A percentile compares a stretch with the other conserved stretches of the same genome.
Conservation (phyloP, 1,140 invertebrate species). For the Drosophila suzukii region DNA sequence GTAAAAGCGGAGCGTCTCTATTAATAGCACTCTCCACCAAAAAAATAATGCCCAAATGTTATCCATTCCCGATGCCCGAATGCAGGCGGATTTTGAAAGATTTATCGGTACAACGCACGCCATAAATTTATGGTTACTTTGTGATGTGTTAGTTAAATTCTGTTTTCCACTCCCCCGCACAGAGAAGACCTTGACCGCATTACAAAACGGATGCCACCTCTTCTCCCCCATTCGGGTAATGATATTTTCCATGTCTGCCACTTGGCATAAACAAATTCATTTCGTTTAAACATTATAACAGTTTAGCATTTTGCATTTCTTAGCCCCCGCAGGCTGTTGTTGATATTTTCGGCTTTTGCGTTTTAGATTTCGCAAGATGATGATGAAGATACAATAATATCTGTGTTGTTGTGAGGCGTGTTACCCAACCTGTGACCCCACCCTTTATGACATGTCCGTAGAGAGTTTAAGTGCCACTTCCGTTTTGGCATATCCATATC, state of each 20-base stretch:
- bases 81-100: constrained; percentile 46
- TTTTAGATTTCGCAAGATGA: constrained; percentile 20
- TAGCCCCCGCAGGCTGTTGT: constrained; percentile 13
- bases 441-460: constrained; percentile 3
- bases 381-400: constrained; percentile 1
- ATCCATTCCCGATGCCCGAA: constrained; percentile 26
- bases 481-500: constrained; percentile 31
- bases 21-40: constrained; percentile 26
- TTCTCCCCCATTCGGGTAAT: constrained; percentile 35
- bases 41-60: constrained; percentile 34
- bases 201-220: constrained; percentile 35
- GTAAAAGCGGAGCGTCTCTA: constrained; percentile 65
- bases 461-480: constrained; percentile 47
- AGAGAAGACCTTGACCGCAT: constrained; percentile 69
- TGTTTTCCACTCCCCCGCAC: constrained; percentile 2
- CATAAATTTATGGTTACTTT: constrained; percentile 74
- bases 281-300: constrained; percentile 55
- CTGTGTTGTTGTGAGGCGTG: neutral
- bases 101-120: constrained; percentile 68
- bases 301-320: constrained; percentile 57
- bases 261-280: constrained; percentile 69
- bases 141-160: constrained; percentile 10
- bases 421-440: constrained; percentile 23
- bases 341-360: constrained; percentile 30
- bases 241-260: constrained; percentile 55